These are phyloP conservation scores for Carettochelys insculpta DNA, from an alignment of 2,113 vertebrate species.

Conservation along the genomic window DNA sequence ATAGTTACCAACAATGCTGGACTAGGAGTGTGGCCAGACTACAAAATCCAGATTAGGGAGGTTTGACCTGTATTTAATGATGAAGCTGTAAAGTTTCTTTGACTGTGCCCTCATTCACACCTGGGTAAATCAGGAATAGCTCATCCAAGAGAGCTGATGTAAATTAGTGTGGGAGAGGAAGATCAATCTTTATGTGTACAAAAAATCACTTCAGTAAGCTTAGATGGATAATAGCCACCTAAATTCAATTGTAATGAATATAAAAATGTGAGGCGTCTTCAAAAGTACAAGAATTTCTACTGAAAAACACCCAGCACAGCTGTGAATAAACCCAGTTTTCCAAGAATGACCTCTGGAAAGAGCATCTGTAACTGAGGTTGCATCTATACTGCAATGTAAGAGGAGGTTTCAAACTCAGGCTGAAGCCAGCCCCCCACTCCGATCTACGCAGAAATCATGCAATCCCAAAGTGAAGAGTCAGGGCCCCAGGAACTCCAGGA, in stretches of 20 bases:
- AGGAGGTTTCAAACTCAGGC: background rate
- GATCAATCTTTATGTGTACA: background rate
- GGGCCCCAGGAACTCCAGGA: background rate
- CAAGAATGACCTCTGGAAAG: background rate
- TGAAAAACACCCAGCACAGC: too few species aligned
- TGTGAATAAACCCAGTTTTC: background rate
- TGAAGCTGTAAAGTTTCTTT: background rate
- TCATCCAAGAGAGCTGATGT: background rate
- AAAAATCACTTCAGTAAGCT: too few species aligned
- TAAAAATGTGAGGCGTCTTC: too few species aligned
- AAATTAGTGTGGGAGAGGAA: background rate
- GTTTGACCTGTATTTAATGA: background rate
- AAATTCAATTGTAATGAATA: too few species aligned
- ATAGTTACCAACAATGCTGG: too few species aligned
- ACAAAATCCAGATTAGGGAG: too few species aligned
- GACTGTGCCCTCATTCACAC: background rate
- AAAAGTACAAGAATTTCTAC: too few species aligned
- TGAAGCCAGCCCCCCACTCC: background rate
- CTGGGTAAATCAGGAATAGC: background rate
- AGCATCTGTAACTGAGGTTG: background rate
- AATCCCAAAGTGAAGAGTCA: background rate
- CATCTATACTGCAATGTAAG: background rate
- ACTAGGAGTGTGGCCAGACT: too few species aligned
- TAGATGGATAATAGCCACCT: too few species aligned
- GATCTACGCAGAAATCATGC: background rate